Percentiles rank a stretch among this genome's conserved stretches.
These are phyloP conservation scores for Gavia stellata DNA, from an alignment of 2,113 vertebrate genomes.

Conservation along the genomic window DNA sequence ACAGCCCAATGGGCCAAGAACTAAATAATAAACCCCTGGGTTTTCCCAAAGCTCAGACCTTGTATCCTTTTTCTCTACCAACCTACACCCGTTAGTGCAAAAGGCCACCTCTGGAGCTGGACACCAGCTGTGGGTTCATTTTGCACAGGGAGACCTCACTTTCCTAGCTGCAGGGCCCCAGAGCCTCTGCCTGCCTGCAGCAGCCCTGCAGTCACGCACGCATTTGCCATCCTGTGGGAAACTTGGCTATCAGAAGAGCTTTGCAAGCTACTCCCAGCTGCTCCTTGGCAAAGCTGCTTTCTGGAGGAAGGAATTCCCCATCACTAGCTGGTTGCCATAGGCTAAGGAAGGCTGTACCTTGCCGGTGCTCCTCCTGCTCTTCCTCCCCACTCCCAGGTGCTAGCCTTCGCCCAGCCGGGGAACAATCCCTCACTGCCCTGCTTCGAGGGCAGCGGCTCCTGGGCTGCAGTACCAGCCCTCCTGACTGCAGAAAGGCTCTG, in stretches of 20 bases:
- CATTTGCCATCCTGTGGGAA: neutral
- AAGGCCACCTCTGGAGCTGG: neutral
- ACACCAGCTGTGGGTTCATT: neutral
- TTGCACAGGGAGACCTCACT: neutral
- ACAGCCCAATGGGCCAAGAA: neutral
- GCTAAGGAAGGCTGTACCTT: neutral
- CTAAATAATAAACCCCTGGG: neutral
- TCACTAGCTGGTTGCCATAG: neutral
- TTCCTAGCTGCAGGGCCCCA: neutral
- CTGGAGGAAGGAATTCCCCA: neutral
- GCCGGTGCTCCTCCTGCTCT: fast-evolving
- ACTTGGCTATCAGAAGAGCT: neutral
- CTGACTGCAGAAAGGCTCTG: neutral
- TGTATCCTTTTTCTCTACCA: neutral
- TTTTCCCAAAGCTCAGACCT: neutral
- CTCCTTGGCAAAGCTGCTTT: neutral
- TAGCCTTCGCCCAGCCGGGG: neutral
- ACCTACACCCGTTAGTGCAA: neutral
- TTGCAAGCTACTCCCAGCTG: neutral
- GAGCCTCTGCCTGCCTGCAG: neutral
- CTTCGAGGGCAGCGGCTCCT: neutral
- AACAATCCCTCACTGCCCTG: neutral
- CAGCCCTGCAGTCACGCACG: fast-evolving
- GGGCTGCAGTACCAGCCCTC: neutral
- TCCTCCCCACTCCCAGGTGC: neutral